Evolutionary conservation across 2,113 vertebrate genomes (phyloP).

Genomic region (Anoplopoma fimbria): DNA sequence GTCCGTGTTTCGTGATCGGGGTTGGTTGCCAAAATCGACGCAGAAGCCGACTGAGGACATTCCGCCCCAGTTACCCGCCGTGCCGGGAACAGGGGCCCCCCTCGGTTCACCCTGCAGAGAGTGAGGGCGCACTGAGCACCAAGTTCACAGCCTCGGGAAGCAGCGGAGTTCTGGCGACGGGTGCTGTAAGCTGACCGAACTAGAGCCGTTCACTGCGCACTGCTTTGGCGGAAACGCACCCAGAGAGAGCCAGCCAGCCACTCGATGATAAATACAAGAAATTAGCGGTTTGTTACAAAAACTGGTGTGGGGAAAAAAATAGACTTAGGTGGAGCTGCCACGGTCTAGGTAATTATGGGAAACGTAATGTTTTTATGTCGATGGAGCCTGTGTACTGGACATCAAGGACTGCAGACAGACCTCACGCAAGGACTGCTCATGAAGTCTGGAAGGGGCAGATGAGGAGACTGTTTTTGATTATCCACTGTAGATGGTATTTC

Average conservation of each 20-base stretch:
- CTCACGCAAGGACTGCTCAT: constrained; percentile 63
- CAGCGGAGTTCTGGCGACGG: background rate
- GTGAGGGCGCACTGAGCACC: background rate
- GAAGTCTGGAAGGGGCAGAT: constrained; percentile 62
- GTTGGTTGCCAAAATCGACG: background rate
- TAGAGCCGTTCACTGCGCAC: background rate
- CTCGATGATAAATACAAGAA: background rate
- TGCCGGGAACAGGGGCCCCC: too few relatives aligned
- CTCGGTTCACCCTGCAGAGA: too few relatives aligned
- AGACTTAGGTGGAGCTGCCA: background rate
- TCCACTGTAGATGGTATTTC: constrained; percentile 75
- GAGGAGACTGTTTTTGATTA: constrained; percentile 76
- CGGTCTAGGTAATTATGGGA: background rate
- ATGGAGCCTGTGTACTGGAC: constrained; percentile 52
- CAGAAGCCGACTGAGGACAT: too few relatives aligned
- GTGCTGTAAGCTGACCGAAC: background rate
- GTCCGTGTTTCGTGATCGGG: background rate
- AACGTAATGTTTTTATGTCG: constrained; percentile 37
- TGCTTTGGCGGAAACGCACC: background rate
- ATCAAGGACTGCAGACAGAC: constrained; percentile 62
- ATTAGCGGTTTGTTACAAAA: background rate
- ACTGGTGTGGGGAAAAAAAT: background rate
- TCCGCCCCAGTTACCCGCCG: too few relatives aligned
- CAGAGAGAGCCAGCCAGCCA: background rate
- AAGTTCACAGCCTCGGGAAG: background rate